A percentile compares a stretch with the other conserved stretches of the same genome.
These are phyloP conservation scores for Thripadectes ignobilis DNA, from an alignment of 2,797 vertebrate species.

Conservation along the genomic window DNA sequence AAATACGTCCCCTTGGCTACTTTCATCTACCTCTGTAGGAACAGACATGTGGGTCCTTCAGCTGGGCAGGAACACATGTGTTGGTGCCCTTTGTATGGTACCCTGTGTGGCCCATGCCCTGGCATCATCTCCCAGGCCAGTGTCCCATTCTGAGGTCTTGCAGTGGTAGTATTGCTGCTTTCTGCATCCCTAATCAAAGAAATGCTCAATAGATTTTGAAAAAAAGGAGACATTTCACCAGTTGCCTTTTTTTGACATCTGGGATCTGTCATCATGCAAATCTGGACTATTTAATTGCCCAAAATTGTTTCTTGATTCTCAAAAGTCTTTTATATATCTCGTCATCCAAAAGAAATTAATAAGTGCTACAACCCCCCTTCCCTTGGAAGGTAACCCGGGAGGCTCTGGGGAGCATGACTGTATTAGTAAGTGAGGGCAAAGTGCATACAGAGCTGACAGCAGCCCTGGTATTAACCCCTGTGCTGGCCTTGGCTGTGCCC, in stretches of 20 bases:
- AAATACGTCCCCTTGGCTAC: neutral
- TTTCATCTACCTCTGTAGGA: neutral
- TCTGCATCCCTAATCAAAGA: neutral
- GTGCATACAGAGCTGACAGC: neutral
- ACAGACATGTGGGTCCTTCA: neutral
- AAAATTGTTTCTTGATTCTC: neutral
- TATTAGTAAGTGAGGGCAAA: slow-evolving; percentile 35
- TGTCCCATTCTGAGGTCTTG: neutral
- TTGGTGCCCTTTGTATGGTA: neutral
- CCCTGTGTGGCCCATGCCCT: rapidly evolving
- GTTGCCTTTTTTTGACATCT: slow-evolving; percentile 5
- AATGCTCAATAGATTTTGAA: neutral
- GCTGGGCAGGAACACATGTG: rapidly evolving
- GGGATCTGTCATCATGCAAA: slow-evolving; percentile 5
- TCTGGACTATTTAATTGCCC: slow-evolving; percentile 4
- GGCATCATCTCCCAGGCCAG: neutral
- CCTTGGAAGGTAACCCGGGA: slow-evolving; percentile 16
- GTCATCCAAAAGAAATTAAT: neutral
- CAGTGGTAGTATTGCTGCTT: neutral
- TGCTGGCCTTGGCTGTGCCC: slow-evolving; percentile 12
- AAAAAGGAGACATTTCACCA: neutral
- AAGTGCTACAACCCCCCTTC: neutral
- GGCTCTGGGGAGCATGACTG: slow-evolving; percentile 36
- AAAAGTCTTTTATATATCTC: neutral
- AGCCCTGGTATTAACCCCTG: neutral